These are phyloP conservation scores for Riptortus pedestris DNA, from an alignment of 1,140 invertebrate species.

Conservation along the genomic window DNA sequence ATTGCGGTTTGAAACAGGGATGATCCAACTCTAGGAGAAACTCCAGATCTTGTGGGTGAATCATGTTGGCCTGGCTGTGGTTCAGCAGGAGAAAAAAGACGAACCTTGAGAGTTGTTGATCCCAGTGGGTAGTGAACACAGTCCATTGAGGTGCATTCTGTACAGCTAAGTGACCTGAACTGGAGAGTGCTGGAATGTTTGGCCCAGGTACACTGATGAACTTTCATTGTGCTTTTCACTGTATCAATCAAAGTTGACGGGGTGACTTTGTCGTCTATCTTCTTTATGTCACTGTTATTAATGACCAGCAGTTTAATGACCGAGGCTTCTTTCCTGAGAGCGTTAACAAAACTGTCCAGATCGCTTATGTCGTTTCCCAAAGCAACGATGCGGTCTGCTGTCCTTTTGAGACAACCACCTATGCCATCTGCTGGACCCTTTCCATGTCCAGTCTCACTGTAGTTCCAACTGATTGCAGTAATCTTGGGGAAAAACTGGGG, in stretches of 20 bases:
- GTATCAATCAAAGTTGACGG: not conserved
- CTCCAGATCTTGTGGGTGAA: too few relatives aligned
- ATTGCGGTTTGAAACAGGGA: too few relatives aligned
- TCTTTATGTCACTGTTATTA: not conserved
- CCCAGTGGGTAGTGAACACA: not conserved
- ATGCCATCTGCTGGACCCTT: not conserved
- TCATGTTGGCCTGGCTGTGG: not conserved
- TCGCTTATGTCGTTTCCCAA: not conserved
- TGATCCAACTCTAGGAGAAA: too few relatives aligned
- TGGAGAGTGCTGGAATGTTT: not conserved
- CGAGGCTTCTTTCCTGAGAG: not conserved
- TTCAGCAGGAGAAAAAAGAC: too few relatives aligned
- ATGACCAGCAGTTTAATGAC: not conserved
- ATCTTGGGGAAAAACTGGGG: not conserved
- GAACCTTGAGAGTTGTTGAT: not conserved
- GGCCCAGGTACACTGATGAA: not conserved
- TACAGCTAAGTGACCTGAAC: not conserved
- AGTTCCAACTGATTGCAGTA: not conserved
- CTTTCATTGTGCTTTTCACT: not conserved
- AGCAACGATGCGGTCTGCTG: not conserved
- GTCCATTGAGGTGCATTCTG: not conserved
- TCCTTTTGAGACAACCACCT: too few relatives aligned
- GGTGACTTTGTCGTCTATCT: not conserved
- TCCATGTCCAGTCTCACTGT: not conserved
- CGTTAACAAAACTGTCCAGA: not conserved